Percentiles rank a stretch among this genome's conserved stretches.
Evolutionary conservation across 2,888 invertebrate species (phyloP).

Genomic region (Leucania comma): DNA sequence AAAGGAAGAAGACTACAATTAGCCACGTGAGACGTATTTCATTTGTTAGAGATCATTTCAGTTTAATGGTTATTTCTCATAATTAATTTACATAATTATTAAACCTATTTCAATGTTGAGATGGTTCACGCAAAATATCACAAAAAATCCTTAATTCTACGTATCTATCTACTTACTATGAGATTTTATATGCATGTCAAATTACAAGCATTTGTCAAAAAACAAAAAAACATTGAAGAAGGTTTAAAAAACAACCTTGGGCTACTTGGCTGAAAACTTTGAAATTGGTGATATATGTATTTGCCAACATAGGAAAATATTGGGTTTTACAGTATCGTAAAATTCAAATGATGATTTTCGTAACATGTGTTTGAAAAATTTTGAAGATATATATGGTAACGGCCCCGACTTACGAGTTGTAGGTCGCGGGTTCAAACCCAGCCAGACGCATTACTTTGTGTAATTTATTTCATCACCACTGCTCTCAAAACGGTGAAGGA

Average conservation of each 20-base stretch:
- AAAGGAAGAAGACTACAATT: neutral
- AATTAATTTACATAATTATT: neutral
- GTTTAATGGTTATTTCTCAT: neutral
- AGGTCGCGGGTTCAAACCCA: no score
- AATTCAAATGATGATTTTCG: neutral
- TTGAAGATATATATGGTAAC: no score
- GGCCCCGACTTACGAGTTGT: no score
- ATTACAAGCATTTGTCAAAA: neutral
- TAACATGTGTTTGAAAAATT: neutral
- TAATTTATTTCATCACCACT: no score
- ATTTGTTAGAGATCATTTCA: no score
- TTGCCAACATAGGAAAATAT: neutral
- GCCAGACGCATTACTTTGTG: no score
- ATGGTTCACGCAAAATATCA: neutral
- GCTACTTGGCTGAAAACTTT: neutral
- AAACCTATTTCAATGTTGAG: no score
- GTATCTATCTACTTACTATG: neutral
- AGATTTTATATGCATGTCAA: neutral
- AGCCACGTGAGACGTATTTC: neutral
- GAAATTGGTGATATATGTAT: slow-evolving; percentile 5
- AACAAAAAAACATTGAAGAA: slow-evolving; percentile 3
- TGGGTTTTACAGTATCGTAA: neutral
- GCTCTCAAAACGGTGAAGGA: no score
- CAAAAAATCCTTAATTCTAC: no score
- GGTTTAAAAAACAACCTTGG: neutral